These are phyloP conservation scores for Nomada lathburiana DNA, from an alignment of 2,888 invertebrate species.

Conservation along the genomic window DNA sequence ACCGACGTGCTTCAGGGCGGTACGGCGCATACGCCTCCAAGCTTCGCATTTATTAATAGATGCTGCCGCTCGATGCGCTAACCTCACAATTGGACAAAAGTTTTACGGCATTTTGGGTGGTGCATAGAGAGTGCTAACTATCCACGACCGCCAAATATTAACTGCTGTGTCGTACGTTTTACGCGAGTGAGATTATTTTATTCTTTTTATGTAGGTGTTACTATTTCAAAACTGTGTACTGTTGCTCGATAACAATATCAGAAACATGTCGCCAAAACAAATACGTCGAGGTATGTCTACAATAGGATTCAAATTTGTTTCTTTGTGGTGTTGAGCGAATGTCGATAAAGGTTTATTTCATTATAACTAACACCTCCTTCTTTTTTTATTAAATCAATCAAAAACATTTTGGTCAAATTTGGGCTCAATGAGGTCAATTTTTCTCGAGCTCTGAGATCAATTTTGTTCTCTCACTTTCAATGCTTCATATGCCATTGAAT, in stretches of 20 bases:
- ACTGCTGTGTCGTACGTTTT: background rate
- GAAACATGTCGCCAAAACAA: background rate
- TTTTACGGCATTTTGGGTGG: too few species aligned
- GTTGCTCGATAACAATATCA: background rate
- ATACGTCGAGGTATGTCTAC: background rate
- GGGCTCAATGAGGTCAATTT: too few species aligned
- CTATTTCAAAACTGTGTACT: background rate
- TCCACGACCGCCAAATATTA: background rate
- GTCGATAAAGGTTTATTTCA: background rate
- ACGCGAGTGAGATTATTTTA: background rate
- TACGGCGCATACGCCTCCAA: too few species aligned
- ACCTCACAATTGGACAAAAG: too few species aligned
- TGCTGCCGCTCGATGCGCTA: too few species aligned
- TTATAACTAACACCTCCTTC: background rate
- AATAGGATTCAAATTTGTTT: background rate
- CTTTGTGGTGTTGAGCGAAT: background rate
- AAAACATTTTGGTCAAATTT: background rate
- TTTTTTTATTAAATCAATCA: background rate
- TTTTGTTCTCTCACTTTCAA: too few species aligned
- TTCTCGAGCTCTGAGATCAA: too few species aligned
- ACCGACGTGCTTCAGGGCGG: too few species aligned
- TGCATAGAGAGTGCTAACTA: too few species aligned
- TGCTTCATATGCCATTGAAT: too few species aligned
- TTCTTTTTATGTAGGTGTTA: background rate
- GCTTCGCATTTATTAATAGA: too few species aligned